Percentiles rank a stretch among this genome's conserved stretches.
phyloP scores from a whole-genome alignment of 2,888 invertebrate species.

The Aleiodes testaceus region DNA sequence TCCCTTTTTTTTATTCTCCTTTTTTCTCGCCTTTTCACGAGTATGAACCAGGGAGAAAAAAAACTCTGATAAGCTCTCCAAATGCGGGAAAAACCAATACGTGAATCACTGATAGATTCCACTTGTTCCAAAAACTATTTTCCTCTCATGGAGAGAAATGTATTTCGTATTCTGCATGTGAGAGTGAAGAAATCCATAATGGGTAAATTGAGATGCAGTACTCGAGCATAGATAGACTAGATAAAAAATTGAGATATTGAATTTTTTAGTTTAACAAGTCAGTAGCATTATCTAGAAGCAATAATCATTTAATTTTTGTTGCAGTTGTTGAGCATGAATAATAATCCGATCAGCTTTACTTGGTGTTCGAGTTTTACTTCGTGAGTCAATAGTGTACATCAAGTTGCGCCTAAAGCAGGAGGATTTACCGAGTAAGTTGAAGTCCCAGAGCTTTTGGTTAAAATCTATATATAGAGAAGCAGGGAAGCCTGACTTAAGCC shows the following conservation, averaged over 20 bases:
- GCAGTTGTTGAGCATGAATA: neutral
- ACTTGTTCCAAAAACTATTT: slow-evolving; percentile 2
- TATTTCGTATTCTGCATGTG: neutral
- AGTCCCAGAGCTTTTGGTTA: slow-evolving; percentile 29
- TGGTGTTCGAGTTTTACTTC: neutral
- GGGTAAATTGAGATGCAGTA: no score
- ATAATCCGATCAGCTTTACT: slow-evolving; percentile 40
- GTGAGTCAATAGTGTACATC: slow-evolving; percentile 15
- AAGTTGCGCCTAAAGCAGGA: slow-evolving; percentile 34
- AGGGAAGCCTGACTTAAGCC: slow-evolving; percentile 15
- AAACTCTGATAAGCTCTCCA: slow-evolving; percentile 23
- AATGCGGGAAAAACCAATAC: slow-evolving; percentile 21
- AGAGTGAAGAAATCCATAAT: no score
- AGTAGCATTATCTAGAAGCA: no score
- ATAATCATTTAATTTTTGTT: neutral
- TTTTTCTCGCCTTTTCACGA: neutral
- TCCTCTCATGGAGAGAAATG: neutral
- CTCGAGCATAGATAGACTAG: no score
- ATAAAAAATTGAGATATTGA: no score
- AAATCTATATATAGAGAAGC: slow-evolving; percentile 2
- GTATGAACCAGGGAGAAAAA: slow-evolving; percentile 18
- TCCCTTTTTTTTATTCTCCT: no score
- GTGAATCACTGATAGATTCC: slow-evolving; percentile 28
- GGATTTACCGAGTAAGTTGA: slow-evolving; percentile 38
- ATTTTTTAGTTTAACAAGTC: no score